These are phyloP conservation scores for Panulirus ornatus DNA, from an alignment of 1,140 invertebrate species.

Conservation along the genomic window DNA sequence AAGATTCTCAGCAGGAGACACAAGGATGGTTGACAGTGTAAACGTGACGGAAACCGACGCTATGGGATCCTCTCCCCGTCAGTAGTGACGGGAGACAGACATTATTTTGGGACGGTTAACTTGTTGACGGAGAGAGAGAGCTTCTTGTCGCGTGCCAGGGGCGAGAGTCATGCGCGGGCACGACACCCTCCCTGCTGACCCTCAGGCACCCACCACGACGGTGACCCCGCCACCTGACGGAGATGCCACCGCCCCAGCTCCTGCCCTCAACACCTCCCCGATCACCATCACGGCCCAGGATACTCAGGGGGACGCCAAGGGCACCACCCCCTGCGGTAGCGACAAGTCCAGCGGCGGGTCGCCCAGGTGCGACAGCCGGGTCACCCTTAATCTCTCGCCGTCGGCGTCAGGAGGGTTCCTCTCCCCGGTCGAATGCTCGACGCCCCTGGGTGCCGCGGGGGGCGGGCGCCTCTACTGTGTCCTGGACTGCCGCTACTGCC, in stretches of 20 bases:
- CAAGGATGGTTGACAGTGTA: too few species aligned
- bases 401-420: constrained; percentile 29
- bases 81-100: too few species aligned
- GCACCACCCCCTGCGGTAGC: neutral
- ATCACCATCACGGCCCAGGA: constrained; percentile 14
- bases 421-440: constrained; percentile 62
- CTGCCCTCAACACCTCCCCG: constrained; percentile 29
- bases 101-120: too few species aligned
- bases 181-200: neutral
- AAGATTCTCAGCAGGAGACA: too few species aligned
- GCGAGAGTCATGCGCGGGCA: constrained; percentile 34
- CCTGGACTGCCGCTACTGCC: constrained; percentile 68
- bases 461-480: constrained; percentile 43
- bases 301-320: neutral
- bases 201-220: constrained; percentile 27
- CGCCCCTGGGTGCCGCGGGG: constrained; percentile 34
- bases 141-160: too few species aligned
- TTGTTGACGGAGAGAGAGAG: too few species aligned
- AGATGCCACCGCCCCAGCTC: neutral
- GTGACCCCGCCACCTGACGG: neutral
- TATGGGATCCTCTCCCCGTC: too few species aligned
- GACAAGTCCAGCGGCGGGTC: neutral
- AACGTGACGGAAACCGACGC: too few species aligned
- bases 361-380: neutral
- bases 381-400: constrained; percentile 26